Percentiles rank a stretch among this genome's conserved stretches.
phyloP scores from a whole-genome alignment of 2,113 vertebrate species.

The Poeciliopsis occidentalis region DNA sequence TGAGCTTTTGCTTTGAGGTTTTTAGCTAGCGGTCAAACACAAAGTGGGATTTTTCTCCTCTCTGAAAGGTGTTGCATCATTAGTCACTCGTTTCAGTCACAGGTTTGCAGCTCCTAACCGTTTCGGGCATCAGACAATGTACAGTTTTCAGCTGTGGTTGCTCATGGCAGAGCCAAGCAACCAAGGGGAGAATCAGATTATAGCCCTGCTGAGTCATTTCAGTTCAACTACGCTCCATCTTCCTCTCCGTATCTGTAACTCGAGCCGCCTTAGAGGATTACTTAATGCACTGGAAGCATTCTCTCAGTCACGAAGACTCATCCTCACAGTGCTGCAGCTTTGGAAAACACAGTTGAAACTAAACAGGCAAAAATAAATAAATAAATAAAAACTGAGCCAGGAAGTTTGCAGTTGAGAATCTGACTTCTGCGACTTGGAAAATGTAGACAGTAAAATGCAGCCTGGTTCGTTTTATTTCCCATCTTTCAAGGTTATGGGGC shows the following conservation, averaged over 20 bases:
- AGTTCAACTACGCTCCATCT: conserved; percentile 29
- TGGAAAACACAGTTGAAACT: conserved; percentile 24
- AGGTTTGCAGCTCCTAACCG: not conserved
- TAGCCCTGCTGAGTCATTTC: conserved; percentile 47
- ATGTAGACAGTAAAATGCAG: not conserved
- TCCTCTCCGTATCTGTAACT: conserved; percentile 49
- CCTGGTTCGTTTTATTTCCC: not conserved
- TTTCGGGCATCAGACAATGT: not conserved
- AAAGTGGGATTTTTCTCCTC: not conserved
- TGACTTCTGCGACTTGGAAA: not conserved
- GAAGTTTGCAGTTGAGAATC: not conserved
- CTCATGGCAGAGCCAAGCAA: not conserved
- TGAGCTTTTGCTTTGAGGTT: not conserved
- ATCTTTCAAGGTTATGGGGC: not conserved
- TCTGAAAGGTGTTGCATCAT: not conserved
- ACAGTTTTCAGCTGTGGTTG: not conserved
- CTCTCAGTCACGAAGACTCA: conserved; percentile 25
- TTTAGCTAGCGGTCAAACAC: not conserved
- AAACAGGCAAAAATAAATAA: not conserved
- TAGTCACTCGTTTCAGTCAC: not conserved
- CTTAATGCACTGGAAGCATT: conserved; percentile 57
- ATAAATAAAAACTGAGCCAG: not conserved
- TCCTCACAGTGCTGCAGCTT: conserved; percentile 21
- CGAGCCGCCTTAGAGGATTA: conserved; percentile 56
- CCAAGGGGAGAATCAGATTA: conserved; percentile 5